A percentile compares a stretch with the other conserved stretches of the same genome.
Evolutionary conservation across 2,888 invertebrate genomes (phyloP).

Genomic region (Diplazon laetatorius): DNA sequence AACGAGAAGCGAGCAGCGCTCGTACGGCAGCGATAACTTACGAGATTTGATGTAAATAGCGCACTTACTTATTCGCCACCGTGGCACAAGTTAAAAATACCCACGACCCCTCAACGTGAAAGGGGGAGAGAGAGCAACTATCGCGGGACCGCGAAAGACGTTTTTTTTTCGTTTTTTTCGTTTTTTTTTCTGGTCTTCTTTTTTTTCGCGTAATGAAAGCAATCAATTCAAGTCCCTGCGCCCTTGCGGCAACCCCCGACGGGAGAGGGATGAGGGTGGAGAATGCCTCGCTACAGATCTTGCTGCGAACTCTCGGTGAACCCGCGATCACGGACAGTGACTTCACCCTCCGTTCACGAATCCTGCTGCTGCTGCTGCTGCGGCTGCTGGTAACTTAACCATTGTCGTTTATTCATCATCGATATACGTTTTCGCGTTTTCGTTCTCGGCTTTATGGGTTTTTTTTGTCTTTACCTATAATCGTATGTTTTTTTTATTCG

Average conservation of each 20-base stretch:
- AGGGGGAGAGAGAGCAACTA: constrained; percentile 67
- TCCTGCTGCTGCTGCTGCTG: neutral
- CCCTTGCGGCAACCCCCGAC: constrained; percentile 64
- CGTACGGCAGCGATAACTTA: constrained; percentile 76
- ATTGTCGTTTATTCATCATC: constrained; percentile 33
- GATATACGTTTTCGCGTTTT: neutral
- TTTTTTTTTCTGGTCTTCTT: no score
- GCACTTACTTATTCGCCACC: constrained; percentile 81
- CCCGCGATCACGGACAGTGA: constrained; percentile 28
- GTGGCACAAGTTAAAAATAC: constrained; percentile 79
- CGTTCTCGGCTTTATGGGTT: neutral
- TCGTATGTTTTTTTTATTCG: no score
- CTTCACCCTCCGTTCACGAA: constrained; percentile 20
- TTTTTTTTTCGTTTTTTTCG: constrained; percentile 77
- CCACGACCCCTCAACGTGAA: constrained; percentile 27
- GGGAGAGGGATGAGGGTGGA: constrained; percentile 50
- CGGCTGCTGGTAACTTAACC: constrained; percentile 12
- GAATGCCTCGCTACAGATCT: constrained; percentile 37
- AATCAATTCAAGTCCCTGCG: constrained; percentile 81
- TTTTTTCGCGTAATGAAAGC: constrained; percentile 81
- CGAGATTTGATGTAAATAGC: constrained; percentile 81
- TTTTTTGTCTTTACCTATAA: neutral
- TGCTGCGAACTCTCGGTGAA: constrained; percentile 23
- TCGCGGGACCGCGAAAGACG: constrained; percentile 63
- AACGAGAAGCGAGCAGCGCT: constrained; percentile 49